Conservation (phyloP, 2,888 invertebrate genomes). For the Monoplex corrugatus region DNA sequence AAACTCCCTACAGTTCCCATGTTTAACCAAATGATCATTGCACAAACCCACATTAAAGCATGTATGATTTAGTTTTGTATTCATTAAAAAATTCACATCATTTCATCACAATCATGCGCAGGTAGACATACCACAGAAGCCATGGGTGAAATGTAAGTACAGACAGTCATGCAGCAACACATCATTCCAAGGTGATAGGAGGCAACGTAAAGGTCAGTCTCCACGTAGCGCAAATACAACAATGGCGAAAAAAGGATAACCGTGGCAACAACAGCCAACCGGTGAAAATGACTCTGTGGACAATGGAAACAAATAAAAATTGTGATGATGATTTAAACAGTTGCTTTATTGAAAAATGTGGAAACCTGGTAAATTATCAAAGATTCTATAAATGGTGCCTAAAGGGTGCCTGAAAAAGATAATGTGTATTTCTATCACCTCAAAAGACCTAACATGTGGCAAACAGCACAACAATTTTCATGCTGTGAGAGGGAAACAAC, state of each 20-base stretch:
- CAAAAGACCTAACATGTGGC: neutral
- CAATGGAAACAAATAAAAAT: conserved; percentile 14
- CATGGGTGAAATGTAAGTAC: conserved; percentile 54
- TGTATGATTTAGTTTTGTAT: no score
- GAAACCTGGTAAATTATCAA: no score
- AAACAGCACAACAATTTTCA: neutral
- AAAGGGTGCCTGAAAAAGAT: neutral
- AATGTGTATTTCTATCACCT: neutral
- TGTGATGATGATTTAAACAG: neutral
- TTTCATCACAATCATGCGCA: no score
- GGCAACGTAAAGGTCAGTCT: conserved; percentile 44
- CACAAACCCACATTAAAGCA: no score
- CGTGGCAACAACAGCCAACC: conserved; percentile 44
- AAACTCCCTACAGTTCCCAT: no score
- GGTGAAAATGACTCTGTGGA: conserved; percentile 47
- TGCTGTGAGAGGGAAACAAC: neutral
- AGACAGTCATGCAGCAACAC: conserved; percentile 51
- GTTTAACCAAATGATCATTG: no score
- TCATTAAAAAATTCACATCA: no score
- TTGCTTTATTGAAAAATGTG: no score
- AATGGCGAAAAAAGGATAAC: conserved; percentile 51
- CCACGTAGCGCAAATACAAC: conserved; percentile 49
- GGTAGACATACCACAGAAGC: conserved; percentile 48
- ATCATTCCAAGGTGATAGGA: conserved; percentile 49
- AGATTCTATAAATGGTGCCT: no score